Evolutionary conservation across 35 echinoderm and acorn worm species (phyloP).

Genomic region (Apostichopus japonicus): DNA sequence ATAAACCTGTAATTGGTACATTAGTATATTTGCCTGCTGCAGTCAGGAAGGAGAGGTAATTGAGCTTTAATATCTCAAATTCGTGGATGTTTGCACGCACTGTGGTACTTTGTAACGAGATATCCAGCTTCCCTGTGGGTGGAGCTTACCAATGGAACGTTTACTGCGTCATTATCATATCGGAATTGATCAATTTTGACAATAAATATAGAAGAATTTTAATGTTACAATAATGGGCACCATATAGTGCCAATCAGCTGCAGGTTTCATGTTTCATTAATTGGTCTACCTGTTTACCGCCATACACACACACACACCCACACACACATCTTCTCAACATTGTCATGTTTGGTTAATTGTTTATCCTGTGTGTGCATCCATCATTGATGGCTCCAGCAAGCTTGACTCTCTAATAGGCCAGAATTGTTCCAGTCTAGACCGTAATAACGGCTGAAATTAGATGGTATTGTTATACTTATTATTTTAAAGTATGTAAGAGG

Average conservation of each 20-base stretch:
- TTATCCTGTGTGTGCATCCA: not conserved
- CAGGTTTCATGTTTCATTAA: conserved; percentile 20
- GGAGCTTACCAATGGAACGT: conserved; percentile 21
- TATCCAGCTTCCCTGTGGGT: conserved; percentile 14
- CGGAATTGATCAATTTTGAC: conserved; percentile 46
- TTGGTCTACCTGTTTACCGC: conserved; percentile 30
- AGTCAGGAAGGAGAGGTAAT: not conserved
- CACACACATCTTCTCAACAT: not conserved
- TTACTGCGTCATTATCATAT: not conserved
- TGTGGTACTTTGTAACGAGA: conserved; percentile 27
- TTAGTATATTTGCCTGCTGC: not conserved
- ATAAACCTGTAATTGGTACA: too few species aligned
- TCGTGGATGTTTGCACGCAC: conserved; percentile 22
- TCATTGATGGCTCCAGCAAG: conserved; percentile 13
- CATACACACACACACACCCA: not conserved
- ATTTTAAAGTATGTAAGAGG: too few species aligned
- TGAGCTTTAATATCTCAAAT: not conserved
- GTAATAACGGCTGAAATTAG: not conserved
- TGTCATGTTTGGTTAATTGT: not conserved
- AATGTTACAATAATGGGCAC: conserved; percentile 27
- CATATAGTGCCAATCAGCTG: conserved; percentile 2
- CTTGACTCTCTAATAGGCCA: not conserved
- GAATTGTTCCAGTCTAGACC: conserved; percentile 28
- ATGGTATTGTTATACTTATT: too few species aligned
- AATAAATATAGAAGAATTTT: not conserved